Conservation (phyloP, 1,140 invertebrate genomes). For the Cotesia vestalis region DNA sequence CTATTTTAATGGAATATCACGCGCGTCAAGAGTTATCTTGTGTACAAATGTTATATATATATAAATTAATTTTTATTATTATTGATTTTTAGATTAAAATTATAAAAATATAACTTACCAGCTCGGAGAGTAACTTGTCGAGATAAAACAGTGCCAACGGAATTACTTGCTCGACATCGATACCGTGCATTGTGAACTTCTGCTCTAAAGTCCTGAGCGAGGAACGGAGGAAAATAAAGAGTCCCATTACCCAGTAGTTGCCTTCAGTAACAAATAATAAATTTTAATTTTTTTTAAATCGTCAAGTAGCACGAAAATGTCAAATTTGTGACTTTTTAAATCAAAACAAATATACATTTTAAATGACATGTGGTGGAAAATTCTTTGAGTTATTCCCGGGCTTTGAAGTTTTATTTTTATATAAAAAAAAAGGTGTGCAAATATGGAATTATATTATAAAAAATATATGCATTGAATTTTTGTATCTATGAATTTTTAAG, state of each 20-base stretch:
- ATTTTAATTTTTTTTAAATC: too few relatives aligned
- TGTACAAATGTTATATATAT: too few relatives aligned
- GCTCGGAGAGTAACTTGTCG: slow-evolving; percentile 82
- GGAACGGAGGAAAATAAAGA: slow-evolving; percentile 81
- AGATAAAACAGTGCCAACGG: slow-evolving; percentile 82
- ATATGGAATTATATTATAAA: too few relatives aligned
- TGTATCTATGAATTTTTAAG: not conserved
- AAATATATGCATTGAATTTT: too few relatives aligned
- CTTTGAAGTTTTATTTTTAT: too few relatives aligned
- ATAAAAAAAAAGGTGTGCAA: too few relatives aligned
- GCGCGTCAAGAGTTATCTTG: slow-evolving; percentile 38
- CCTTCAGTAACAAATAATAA: slow-evolving; percentile 68
- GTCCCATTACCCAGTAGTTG: slow-evolving; percentile 84
- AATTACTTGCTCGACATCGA: slow-evolving; percentile 82
- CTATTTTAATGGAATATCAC: slow-evolving; percentile 58
- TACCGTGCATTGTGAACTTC: slow-evolving; percentile 83
- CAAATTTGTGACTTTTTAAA: too few relatives aligned
- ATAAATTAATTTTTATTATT: not conserved
- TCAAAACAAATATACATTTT: too few relatives aligned
- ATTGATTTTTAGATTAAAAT: slow-evolving; percentile 24
- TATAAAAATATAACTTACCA: slow-evolving; percentile 69
- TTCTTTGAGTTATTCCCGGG: too few relatives aligned
- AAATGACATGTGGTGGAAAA: too few relatives aligned
- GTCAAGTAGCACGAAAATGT: too few relatives aligned
- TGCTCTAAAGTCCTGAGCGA: slow-evolving; percentile 77